Conservation (phyloP, 2,888 invertebrate genomes). For the Deilephila porcellus region DNA sequence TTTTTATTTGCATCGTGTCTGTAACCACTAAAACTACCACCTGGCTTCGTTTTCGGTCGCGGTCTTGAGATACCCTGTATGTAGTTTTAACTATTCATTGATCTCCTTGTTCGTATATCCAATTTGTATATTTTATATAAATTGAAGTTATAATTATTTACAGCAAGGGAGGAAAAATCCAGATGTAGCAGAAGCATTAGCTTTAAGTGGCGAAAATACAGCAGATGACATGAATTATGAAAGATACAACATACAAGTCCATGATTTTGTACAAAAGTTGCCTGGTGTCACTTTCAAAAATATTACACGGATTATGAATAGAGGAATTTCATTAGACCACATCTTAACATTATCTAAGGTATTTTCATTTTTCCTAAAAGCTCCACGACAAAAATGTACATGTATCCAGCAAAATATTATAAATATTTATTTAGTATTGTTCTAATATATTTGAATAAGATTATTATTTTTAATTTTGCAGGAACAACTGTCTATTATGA, state of each 20-base stretch:
- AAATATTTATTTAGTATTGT: no score
- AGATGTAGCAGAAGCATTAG: slow-evolving; percentile 88
- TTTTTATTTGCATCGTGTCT: no score
- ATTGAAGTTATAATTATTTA: slow-evolving; percentile 37
- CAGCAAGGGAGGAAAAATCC: slow-evolving; percentile 94
- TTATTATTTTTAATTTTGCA: slow-evolving; percentile 59
- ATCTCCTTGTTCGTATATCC: background rate
- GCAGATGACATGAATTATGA: slow-evolving; percentile 85
- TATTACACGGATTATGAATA: slow-evolving; percentile 89
- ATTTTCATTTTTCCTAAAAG: slow-evolving; percentile 35
- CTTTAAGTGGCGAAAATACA: slow-evolving; percentile 88
- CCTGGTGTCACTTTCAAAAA: slow-evolving; percentile 96
- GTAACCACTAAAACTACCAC: no score
- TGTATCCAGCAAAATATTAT: no score
- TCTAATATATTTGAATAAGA: background rate
- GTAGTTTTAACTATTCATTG: no score
- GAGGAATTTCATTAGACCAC: slow-evolving; percentile 88
- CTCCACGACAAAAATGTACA: no score
- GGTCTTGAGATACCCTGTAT: no score
- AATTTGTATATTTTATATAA: slow-evolving; percentile 15
- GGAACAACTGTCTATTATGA: slow-evolving; percentile 88
- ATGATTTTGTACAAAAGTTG: slow-evolving; percentile 93
- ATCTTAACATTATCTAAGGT: slow-evolving; percentile 86
- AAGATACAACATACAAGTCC: slow-evolving; percentile 89
- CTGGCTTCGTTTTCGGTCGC: no score